Conservation (phyloP, 2,888 invertebrate species). For the Brachypalpus laphriformis region DNA sequence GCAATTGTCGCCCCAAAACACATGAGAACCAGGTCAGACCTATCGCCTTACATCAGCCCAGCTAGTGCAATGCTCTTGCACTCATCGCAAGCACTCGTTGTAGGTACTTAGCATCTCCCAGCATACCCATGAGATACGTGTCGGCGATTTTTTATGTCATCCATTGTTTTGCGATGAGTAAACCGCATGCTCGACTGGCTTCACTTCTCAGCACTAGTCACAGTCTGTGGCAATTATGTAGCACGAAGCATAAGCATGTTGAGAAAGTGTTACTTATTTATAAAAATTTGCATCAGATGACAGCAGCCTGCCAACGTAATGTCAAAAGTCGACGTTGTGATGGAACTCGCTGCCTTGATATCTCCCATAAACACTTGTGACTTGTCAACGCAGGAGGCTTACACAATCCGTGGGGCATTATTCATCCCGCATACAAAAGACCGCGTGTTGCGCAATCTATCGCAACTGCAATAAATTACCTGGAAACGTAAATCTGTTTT, state of each 20-base stretch:
- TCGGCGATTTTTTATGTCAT: slow-evolving; percentile 65
- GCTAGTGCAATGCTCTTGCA: slow-evolving; percentile 25
- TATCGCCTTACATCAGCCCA: slow-evolving; percentile 64
- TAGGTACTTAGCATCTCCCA: slow-evolving; percentile 39
- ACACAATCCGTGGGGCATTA: slow-evolving; percentile 37
- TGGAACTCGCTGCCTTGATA: slow-evolving; percentile 31
- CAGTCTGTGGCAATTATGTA: slow-evolving; percentile 48
- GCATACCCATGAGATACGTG: slow-evolving; percentile 46
- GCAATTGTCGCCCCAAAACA: slow-evolving; percentile 68
- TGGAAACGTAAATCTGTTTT: slow-evolving; percentile 50
- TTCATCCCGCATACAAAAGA: slow-evolving; percentile 56
- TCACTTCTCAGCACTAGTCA: neutral
- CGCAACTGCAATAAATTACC: slow-evolving; percentile 62
- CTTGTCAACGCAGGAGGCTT: slow-evolving; percentile 64
- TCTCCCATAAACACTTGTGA: slow-evolving; percentile 31
- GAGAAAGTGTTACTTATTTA: slow-evolving; percentile 57
- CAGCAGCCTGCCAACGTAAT: slow-evolving; percentile 26
- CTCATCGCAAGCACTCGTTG: neutral
- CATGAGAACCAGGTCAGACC: slow-evolving; percentile 69
- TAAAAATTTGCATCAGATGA: slow-evolving; percentile 47
- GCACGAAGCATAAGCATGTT: slow-evolving; percentile 16
- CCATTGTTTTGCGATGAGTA: slow-evolving; percentile 58
- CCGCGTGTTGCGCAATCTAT: slow-evolving; percentile 53
- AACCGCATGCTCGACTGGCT: slow-evolving; percentile 50
- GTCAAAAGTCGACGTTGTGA: slow-evolving; percentile 51